phyloP scores from a whole-genome alignment of 2,113 vertebrate genomes.

The Colistium nudipinnis region DNA sequence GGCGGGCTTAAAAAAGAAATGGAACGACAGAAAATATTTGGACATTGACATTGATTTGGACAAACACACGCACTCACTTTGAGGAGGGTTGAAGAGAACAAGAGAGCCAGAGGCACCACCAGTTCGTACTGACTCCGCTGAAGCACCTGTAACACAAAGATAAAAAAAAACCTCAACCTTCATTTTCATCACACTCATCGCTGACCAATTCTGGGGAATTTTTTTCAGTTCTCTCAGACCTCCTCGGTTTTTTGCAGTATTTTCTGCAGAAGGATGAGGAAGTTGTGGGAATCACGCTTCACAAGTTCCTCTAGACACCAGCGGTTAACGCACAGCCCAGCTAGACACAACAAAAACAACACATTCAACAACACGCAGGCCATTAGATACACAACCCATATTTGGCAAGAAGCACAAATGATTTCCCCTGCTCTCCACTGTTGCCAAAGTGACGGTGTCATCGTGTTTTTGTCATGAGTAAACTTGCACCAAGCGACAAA shows the following conservation, averaged over 20 bases:
- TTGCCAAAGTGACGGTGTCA: too few relatives aligned
- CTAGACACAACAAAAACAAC: slow-evolving; percentile 68
- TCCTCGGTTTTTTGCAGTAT: slow-evolving; percentile 88
- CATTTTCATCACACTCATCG: background rate
- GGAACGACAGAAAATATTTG: background rate
- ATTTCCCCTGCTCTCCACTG: background rate
- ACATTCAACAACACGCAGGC: background rate
- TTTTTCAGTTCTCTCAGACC: slow-evolving; percentile 72
- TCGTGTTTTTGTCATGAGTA: too few relatives aligned
- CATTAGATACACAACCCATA: background rate
- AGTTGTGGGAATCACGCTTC: slow-evolving; percentile 88
- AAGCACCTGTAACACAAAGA: slow-evolving; percentile 82
- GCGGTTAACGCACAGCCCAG: slow-evolving; percentile 92
- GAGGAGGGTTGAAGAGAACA: slow-evolving; percentile 90
- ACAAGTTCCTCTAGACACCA: slow-evolving; percentile 97
- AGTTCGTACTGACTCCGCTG: slow-evolving; percentile 87
- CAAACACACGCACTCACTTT: slow-evolving; percentile 80
- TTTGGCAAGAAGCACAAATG: background rate
- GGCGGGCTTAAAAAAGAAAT: background rate
- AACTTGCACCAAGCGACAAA: too few relatives aligned
- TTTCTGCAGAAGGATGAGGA: slow-evolving; percentile 92
- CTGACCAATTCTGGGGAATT: background rate
- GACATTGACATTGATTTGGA: too few relatives aligned
- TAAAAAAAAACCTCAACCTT: background rate
- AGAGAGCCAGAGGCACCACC: slow-evolving; percentile 87